Evolutionary conservation across 2,888 invertebrate genomes (phyloP).

Genomic region (Didymodactylos carnosus): DNA sequence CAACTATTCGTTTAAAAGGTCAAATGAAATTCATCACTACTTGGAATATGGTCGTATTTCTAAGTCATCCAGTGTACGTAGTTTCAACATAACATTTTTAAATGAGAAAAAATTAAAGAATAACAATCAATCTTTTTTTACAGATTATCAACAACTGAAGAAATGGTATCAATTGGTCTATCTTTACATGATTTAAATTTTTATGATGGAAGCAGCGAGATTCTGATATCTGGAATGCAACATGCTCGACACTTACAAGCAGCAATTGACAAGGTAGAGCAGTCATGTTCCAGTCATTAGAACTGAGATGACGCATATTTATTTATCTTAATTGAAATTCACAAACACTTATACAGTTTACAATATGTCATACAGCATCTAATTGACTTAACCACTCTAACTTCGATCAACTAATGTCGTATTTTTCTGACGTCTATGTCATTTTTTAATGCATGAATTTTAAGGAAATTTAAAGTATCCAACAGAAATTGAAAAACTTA

Average conservation of each 20-base stretch:
- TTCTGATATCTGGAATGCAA: slow-evolving; percentile 64
- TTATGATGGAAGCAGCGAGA: slow-evolving; percentile 60
- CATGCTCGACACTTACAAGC: slow-evolving; percentile 36
- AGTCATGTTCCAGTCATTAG: no score
- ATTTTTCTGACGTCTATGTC: no score
- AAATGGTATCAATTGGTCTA: slow-evolving; percentile 55
- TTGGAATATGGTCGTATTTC: background rate
- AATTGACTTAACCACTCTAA: no score
- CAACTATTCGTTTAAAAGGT: slow-evolving; percentile 3
- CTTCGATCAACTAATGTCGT: no score
- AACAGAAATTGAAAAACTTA: no score
- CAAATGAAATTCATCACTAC: slow-evolving; percentile 12
- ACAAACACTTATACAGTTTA: no score
- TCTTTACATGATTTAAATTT: slow-evolving; percentile 63
- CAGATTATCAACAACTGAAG: slow-evolving; percentile 34
- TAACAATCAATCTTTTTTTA: background rate
- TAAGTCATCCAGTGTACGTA: slow-evolving; percentile 10
- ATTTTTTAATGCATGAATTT: no score
- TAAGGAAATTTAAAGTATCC: no score
- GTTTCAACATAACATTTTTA: background rate
- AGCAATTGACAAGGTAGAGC: slow-evolving; percentile 12
- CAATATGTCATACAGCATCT: no score
- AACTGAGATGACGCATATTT: no score
- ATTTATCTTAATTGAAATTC: no score
- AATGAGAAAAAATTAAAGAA: background rate